phyloP scores from a whole-genome alignment of 2,113 vertebrate genomes.

The Rhabdomys dilectus region DNA sequence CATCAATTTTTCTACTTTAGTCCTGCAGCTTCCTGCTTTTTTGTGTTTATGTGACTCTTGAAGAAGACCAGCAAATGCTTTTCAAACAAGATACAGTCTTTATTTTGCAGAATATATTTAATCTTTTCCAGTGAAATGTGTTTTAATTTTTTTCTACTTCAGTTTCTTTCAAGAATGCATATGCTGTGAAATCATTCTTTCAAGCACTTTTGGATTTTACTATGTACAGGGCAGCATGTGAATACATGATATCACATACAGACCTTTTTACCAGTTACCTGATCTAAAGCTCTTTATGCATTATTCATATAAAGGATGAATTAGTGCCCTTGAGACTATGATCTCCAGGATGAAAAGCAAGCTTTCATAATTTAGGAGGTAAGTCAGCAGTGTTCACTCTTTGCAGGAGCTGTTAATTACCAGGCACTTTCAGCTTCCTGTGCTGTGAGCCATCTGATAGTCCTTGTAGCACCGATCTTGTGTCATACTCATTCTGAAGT shows the following conservation, averaged over 20 bases:
- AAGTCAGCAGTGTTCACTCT: not conserved
- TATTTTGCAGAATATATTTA: conserved; percentile 37
- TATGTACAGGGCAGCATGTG: not conserved
- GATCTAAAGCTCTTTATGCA: not conserved
- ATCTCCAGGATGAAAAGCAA: not conserved
- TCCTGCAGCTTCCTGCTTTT: not conserved
- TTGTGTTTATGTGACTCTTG: conserved; percentile 14
- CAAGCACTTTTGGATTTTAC: not conserved
- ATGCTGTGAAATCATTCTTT: not conserved
- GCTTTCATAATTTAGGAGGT: not conserved
- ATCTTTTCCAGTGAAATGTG: conserved; percentile 25
- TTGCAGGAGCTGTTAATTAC: not conserved
- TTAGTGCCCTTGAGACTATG: not conserved
- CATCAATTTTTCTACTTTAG: conserved; percentile 57
- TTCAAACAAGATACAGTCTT: not conserved
- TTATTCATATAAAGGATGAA: not conserved
- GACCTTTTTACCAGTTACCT: not conserved
- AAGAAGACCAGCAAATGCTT: not conserved
- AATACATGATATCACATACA: not conserved
- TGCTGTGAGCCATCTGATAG: not conserved
- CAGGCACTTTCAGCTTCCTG: not conserved
- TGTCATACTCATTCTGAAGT: not conserved
- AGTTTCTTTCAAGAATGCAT: conserved; percentile 35
- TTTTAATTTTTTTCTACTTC: not conserved
- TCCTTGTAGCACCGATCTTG: not conserved